Evolutionary conservation across 2,113 vertebrate species (phyloP), one percentile per base, ranked within the genome.

Genomic region (Urocynchramus pylzowi): DNA sequence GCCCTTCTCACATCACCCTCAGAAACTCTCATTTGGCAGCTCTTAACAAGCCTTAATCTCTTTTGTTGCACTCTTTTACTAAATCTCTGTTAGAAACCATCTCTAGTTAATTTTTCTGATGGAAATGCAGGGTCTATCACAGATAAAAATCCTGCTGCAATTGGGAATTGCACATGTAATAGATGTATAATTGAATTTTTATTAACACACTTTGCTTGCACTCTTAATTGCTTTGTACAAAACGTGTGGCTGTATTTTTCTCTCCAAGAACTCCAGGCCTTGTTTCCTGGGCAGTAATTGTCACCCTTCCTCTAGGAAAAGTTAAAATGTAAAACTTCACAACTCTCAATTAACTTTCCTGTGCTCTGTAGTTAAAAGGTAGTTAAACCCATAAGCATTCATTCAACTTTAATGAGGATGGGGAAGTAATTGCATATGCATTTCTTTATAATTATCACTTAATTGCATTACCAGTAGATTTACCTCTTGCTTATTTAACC

Each of bases 361-460:
- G 54, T 4, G 4, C 93, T 92, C 79, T 86, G 88, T 95, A 95
- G 82, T 97, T 97, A 96, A 96, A 96, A 96, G 56, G 87, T 94
- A 96, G 95, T 95, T 96, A 97, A 96, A 95, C 44, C 87, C 17
- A 18, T 87, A 87, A 96, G 93, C 85, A 89, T 83, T 94, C 90
- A 89, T 96, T 94, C 95, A 94, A 57, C 83, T 94, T 97, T 94
- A 96, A 97, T 96, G 90, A 96, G 76, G 47, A 90, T 60, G 44
- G 83, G 47, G 78, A 92, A 92, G 85, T 93, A 96, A 96, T 96
- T 95, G 95, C 95, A 71, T 96, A 95, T 87, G 88, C 92, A 96
- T 96, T 97, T 93, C 90, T 94, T 93, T 85, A 96, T 92, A 94
- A 95, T 95, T 93, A 96, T 93, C 85, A 93, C 85, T 97, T 96